A percentile compares a stretch with the other conserved stretches of the same genome.
Conservation (phyloP, 2,888 invertebrate genomes). For the Dendrolimus pini region DNA sequence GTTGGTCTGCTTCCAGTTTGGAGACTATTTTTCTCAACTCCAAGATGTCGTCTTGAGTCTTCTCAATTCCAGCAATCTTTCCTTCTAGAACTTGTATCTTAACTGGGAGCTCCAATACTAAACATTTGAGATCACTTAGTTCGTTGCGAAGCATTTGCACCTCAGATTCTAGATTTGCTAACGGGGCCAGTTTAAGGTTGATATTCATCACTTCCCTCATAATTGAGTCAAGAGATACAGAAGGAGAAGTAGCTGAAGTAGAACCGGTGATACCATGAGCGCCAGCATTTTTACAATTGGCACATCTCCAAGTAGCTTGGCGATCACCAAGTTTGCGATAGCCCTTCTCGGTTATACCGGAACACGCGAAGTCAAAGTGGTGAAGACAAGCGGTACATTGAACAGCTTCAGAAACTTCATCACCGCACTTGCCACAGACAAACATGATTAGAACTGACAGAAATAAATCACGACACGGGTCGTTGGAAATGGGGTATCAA, state of each 20-base stretch:
- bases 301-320: background rate
- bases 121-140: too few species aligned
- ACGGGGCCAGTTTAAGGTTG: background rate
- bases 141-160: background rate
- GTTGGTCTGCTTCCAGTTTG: background rate
- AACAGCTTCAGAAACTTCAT: background rate
- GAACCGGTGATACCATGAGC: background rate
- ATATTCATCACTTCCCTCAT: background rate
- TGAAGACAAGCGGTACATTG: background rate
- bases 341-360: background rate
- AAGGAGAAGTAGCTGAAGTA: conserved; percentile 1
- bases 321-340: conserved; percentile 1
- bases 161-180: background rate
- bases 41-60: background rate
- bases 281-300: background rate
- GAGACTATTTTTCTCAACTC: background rate
- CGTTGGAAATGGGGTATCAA: too few species aligned
- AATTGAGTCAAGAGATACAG: background rate
- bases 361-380: conserved; percentile 1
- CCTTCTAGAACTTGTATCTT: background rate
- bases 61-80: background rate
- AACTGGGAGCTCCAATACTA: too few species aligned
- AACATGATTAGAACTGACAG: background rate
- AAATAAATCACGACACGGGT: too few species aligned
- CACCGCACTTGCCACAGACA: conserved; percentile 1